Evolutionary conservation across 2,113 vertebrate species (phyloP), one percentile per base, ranked within the genome.

Genomic region (Nyctibius bracteatus): DNA sequence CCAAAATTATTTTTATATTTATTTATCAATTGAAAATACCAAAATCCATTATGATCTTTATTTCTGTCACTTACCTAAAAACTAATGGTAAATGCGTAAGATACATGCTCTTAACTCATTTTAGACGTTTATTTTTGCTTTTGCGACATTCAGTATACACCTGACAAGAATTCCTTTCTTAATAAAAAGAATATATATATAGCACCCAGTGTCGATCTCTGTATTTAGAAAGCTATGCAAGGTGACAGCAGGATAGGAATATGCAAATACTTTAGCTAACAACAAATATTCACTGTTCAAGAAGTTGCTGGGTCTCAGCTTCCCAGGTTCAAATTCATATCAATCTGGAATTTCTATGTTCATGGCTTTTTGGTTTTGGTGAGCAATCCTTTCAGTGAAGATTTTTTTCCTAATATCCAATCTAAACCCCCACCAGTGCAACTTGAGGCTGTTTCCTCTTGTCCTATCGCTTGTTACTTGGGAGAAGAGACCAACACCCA

Each of bases 11-110:
- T 79, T 70, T 79, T 8, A 39, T 86, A 82, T 83, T 96, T 89
- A 96, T 93, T 96, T 92, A 92, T 90, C 83, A 88, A 86, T 62
- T 25, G 20, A 25, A 91, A 72, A 66, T 71, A 85, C 61, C 41
- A 80, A 89, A 92, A 86, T 68, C 9, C 35, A 88, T 54, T 28
- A 61, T n/a, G 31, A 44, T 67, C 24, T 87, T 88, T 72, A 77
- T 78, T 91, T 90, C 21, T 91, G 43, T 62, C 55, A 93, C 71
- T 78, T 43, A 59, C 8, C 25, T 94, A 90, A 82, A 97, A 91
- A 67, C 3, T 39, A 63, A 61, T 12, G 5, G 22, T 62, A 80
- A 47, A 75, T 90, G 77, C 25, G 5, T 66, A 62, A 86, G 46
- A 70, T 28, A 67, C 5, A 28, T 37, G 15, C 8, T 77, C 24